Percentiles rank a stretch among this genome's conserved stretches.
phyloP scores from a whole-genome alignment of 2,113 vertebrate genomes.

The Cacatua alba region DNA sequence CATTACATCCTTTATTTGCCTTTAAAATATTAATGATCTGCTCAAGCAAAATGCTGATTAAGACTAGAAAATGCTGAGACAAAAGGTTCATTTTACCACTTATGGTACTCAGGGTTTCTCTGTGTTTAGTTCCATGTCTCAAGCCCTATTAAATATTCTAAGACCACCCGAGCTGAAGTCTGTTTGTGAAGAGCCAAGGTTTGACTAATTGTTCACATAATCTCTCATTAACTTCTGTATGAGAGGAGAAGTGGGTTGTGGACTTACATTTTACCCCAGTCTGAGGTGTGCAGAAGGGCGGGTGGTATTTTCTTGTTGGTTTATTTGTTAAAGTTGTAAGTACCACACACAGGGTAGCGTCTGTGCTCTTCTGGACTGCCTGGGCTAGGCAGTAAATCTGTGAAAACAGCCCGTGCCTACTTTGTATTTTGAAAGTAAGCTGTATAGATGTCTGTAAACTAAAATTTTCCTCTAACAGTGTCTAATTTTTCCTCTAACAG shows the following conservation, averaged over 20 bases:
- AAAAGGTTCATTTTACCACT: not conserved
- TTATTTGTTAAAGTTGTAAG: not conserved
- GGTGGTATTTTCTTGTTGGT: not conserved
- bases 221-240: not conserved
- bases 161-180: slow-evolving; percentile 17
- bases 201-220: not conserved
- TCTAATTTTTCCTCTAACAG: not conserved
- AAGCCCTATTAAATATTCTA: slow-evolving; percentile 22
- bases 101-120: not conserved
- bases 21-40: slow-evolving; percentile 64
- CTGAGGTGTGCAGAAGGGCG: not conserved
- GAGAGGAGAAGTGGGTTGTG: not conserved
- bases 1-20: slow-evolving; percentile 56
- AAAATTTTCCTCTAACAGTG: not conserved
- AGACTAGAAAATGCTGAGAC: slow-evolving; percentile 50
- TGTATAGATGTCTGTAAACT: not conserved
- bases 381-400: not conserved
- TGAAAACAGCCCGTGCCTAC: not conserved
- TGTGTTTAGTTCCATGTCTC: slow-evolving; percentile 23
- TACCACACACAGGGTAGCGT: not conserved
- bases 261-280: not conserved
- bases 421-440: not conserved
- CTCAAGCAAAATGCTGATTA: slow-evolving; percentile 48
- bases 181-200: not conserved
- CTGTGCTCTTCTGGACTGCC: not conserved